Evolutionary conservation across 1,140 invertebrate genomes (phyloP).

Genomic region (Drosophila busckii): DNA sequence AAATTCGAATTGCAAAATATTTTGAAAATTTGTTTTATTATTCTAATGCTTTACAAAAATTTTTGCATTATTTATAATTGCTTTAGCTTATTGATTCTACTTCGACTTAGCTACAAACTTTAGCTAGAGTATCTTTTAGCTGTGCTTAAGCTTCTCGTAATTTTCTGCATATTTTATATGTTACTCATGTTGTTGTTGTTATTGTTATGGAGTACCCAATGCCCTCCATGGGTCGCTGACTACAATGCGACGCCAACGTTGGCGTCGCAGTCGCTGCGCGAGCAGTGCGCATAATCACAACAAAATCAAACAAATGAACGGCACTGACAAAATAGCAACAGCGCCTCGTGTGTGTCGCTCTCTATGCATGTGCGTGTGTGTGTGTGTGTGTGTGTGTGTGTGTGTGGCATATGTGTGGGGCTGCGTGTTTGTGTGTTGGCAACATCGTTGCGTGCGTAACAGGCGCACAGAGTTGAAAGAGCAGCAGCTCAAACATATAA

Average conservation of each 20-base stretch:
- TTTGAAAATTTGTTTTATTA: too few relatives aligned
- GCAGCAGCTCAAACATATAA: constrained; percentile 23
- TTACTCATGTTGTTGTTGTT: constrained; percentile 23
- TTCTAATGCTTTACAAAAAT: too few relatives aligned
- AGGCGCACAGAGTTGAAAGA: constrained; percentile 53
- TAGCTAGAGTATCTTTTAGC: constrained; percentile 5
- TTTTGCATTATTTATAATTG: too few relatives aligned
- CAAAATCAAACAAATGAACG: constrained; percentile 70
- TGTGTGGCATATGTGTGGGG: constrained; percentile 17
- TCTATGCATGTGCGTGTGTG: constrained; percentile 4
- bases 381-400: constrained; percentile 20
- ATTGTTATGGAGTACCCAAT: constrained; percentile 48
- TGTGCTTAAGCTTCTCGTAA: background rate
- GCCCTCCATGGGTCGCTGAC: constrained; percentile 72
- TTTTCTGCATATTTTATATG: constrained; percentile 18
- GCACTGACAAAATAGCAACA: constrained; percentile 32
- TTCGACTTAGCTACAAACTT: too few relatives aligned
- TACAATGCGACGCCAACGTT: constrained; percentile 38
- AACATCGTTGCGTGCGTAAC: constrained; percentile 66
- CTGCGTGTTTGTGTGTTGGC: constrained; percentile 60
- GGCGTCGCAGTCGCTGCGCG: constrained; percentile 26
- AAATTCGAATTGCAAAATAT: too few relatives aligned
- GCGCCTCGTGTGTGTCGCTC: constrained; percentile 5
- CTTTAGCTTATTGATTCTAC: too few relatives aligned
- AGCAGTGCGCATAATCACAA: constrained; percentile 72